Evolutionary conservation across 1,140 invertebrate genomes (phyloP).

Genomic region (Brachionus paranguensis): DNA sequence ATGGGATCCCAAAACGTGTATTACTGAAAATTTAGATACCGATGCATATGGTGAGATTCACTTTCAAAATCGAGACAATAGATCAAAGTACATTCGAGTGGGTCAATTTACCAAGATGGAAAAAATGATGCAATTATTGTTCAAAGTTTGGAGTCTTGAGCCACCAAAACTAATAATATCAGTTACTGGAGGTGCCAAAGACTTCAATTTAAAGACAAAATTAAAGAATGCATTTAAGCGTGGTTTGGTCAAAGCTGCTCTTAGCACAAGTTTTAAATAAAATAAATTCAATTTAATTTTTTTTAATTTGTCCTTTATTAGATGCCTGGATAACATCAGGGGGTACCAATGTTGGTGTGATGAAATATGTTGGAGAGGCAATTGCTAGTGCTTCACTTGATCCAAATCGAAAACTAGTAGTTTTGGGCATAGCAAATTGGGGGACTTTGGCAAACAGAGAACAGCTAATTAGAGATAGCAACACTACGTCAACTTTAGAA

Average conservation of each 20-base stretch:
- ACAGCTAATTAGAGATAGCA: background rate
- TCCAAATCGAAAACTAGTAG: constrained; percentile 12
- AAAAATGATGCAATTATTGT: constrained; percentile 49
- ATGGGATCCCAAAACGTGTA: background rate
- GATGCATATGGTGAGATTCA: constrained; percentile 23
- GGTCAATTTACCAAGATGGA: constrained; percentile 48
- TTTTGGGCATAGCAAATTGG: constrained; percentile 33
- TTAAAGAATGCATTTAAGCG: constrained; percentile 53
- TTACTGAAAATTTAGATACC: background rate
- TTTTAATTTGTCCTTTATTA: background rate
- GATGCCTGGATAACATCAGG: constrained; percentile 37
- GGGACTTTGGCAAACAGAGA: background rate
- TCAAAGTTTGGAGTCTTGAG: constrained; percentile 51
- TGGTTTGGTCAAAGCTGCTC: constrained; percentile 54
- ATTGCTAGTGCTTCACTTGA: background rate
- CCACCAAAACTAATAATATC: constrained; percentile 56
- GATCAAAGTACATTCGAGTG: constrained; percentile 51
- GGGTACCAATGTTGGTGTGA: constrained; percentile 27
- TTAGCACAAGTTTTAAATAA: constrained; percentile 48
- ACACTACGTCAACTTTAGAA: background rate
- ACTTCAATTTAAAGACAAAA: constrained; percentile 52
- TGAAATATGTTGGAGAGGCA: constrained; percentile 35
- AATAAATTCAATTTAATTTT: background rate
- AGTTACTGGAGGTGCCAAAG: constrained; percentile 57
- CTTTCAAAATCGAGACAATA: constrained; percentile 6